Evolutionary conservation across 2,888 invertebrate species (phyloP), one percentile per base, ranked within the genome.

Genomic region (Ennomos quercinarius): DNA sequence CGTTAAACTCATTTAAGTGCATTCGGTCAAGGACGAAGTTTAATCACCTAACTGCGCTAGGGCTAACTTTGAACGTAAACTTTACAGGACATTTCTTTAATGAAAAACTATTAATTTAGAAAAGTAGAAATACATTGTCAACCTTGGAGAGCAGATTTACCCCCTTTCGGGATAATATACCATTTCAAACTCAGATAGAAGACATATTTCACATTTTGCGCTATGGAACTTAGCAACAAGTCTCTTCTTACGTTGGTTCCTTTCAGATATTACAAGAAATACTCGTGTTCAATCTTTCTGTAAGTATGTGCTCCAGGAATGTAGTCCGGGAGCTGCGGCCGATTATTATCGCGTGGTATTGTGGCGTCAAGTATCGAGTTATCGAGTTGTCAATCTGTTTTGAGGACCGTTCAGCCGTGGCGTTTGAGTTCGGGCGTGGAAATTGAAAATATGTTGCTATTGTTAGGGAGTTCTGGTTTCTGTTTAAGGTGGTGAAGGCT

Each of bases 341-440:
- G 57, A 57, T 57, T 61, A 57, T 61, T 57, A 57, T 61, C 57
- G 50, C 39, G 10, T 27, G 17, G 56, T 57, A 48, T 56, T 56
- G 61, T 53, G 45, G n/a, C 17, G 50, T 58, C 53, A 54, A 62
- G 60, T 57, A 61, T 50, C 57, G 44, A 47, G 57, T 52, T 64
- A 67, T 67, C 64, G 55, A 64, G 42, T 52, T 54, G 61, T 63
- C 67, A 64, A 64, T 67, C 64, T 58, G 58, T 58, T 40, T 48
- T 40, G 57, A 58, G 57, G 56, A 50, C 61, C 41, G 53, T 54
- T 63, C 58, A 48, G 56, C 41, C 53, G 64, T 58, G 54, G 49
- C 44, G 39, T 9, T 51, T 44, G n/a, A 41, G 45, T 45, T 35
- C 36, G n/a, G 8, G 27, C 13, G 44, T 59, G 50, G 52, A 61